Percentiles rank a stretch among this genome's conserved stretches.
phyloP scores from a whole-genome alignment of 2,113 vertebrate genomes.

The Anoura caudifer region DNA sequence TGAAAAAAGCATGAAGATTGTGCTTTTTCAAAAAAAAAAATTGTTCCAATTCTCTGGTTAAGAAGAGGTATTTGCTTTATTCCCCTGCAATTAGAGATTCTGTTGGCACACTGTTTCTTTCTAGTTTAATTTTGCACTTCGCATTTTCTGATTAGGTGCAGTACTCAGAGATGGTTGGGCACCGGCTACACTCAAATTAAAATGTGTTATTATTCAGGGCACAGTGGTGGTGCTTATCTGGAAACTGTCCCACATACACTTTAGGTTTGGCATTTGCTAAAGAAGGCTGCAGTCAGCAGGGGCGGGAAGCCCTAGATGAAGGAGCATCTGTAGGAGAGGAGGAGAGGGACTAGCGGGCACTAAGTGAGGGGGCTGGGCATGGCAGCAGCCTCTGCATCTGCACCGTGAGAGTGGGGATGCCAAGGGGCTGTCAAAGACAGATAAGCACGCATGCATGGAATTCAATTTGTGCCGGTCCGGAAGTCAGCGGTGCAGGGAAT shows the following conservation, averaged over 20 bases:
- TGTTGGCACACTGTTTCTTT: neutral
- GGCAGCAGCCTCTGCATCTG: neutral
- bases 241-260: neutral
- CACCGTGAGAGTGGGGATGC: neutral
- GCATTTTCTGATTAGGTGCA: neutral
- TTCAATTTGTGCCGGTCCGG: slow-evolving; percentile 63
- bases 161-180: neutral
- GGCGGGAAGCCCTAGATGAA: neutral
- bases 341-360: neutral
- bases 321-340: neutral
- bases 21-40: neutral
- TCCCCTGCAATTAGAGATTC: neutral
- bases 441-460: slow-evolving; percentile 60
- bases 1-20: neutral
- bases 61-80: neutral
- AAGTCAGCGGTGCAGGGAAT: slow-evolving; percentile 35
- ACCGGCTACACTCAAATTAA: neutral
- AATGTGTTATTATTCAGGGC: neutral
- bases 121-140: neutral
- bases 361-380: neutral
- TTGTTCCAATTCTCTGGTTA: neutral
- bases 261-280: neutral
- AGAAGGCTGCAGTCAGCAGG: neutral
- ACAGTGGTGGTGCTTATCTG: neutral
- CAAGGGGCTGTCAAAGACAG: slow-evolving; percentile 52